Percentiles rank a stretch among this genome's conserved stretches.
Conservation (phyloP, 1,140 invertebrate genomes). For the Carcinoscorpius rotundicauda region DNA sequence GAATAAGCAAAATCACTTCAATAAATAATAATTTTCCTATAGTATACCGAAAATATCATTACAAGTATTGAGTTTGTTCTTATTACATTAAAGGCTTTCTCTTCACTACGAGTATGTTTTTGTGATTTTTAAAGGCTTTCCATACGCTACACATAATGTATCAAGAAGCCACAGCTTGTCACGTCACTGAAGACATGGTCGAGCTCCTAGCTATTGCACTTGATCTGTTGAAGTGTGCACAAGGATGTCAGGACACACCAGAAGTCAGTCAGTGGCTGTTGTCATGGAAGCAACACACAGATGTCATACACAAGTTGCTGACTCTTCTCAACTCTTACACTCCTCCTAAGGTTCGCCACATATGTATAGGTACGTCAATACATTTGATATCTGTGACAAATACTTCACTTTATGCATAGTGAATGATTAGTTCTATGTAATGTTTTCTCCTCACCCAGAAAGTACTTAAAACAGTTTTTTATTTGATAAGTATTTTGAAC, state of each 20-base stretch:
- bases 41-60: too few species aligned
- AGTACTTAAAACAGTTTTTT: too few species aligned
- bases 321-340: conserved; percentile 82
- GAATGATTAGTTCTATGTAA: too few species aligned
- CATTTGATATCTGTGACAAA: background rate
- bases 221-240: conserved; percentile 54
- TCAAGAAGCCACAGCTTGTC: conserved; percentile 81
- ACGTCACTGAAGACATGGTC: conserved; percentile 65
- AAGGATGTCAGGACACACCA: conserved; percentile 38
- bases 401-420: too few species aligned
- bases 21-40: too few species aligned
- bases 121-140: conserved; percentile 47
- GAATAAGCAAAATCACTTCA: too few species aligned
- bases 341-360: conserved; percentile 64
- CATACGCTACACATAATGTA: conserved; percentile 85
- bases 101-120: too few species aligned
- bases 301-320: conserved; percentile 66
- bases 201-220: conserved; percentile 65
- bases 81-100: too few species aligned
- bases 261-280: conserved; percentile 30
- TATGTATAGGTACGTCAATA: conserved; percentile 50
- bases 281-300: conserved; percentile 63
- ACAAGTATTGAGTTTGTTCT: too few species aligned
- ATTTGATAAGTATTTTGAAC: conserved; percentile 1
- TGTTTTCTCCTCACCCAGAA: too few species aligned